A percentile compares a stretch with the other conserved stretches of the same genome.
These are phyloP conservation scores for Cryptoblepharus egeriae DNA, from an alignment of 2,797 vertebrate species.

Conservation along the genomic window DNA sequence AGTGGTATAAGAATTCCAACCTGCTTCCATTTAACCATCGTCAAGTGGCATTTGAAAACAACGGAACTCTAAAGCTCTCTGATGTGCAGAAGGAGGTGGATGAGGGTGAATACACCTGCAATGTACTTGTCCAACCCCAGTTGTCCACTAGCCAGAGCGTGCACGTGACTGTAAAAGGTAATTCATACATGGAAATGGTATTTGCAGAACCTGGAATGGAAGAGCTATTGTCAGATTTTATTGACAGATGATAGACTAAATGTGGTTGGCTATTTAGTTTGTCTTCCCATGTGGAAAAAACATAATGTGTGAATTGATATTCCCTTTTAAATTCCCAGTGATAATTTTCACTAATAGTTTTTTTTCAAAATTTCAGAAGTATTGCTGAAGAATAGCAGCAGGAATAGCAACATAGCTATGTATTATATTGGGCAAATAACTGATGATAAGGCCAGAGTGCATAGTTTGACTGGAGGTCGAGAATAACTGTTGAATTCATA, in stretches of 20 bases:
- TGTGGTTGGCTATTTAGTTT: not conserved
- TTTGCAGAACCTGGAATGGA: not conserved
- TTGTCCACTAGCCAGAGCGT: constrained; percentile 97
- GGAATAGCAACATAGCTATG: not conserved
- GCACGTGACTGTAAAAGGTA: constrained; percentile 94
- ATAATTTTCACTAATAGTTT: not conserved
- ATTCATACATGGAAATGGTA: not conserved
- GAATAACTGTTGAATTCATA: not conserved
- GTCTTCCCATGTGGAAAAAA: not conserved
- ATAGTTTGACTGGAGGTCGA: not conserved
- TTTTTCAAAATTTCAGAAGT: not conserved
- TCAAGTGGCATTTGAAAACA: constrained; percentile 97
- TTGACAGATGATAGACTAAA: not conserved
- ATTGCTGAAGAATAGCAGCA: not conserved
- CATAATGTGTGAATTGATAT: not conserved
- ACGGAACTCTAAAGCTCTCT: constrained; percentile 93
- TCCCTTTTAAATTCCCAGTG: not conserved
- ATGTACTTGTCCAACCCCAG: constrained; percentile 95
- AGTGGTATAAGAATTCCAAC: constrained; percentile 98
- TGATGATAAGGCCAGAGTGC: not conserved
- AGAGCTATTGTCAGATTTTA: not conserved
- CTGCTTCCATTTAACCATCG: constrained; percentile 97
- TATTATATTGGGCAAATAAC: not conserved
- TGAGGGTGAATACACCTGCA: constrained; percentile 96
- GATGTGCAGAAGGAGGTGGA: constrained; percentile 96